A percentile compares a stretch with the other conserved stretches of the same genome.
phyloP scores from a whole-genome alignment of 2,113 vertebrate genomes.

The Ciconia boyciana region DNA sequence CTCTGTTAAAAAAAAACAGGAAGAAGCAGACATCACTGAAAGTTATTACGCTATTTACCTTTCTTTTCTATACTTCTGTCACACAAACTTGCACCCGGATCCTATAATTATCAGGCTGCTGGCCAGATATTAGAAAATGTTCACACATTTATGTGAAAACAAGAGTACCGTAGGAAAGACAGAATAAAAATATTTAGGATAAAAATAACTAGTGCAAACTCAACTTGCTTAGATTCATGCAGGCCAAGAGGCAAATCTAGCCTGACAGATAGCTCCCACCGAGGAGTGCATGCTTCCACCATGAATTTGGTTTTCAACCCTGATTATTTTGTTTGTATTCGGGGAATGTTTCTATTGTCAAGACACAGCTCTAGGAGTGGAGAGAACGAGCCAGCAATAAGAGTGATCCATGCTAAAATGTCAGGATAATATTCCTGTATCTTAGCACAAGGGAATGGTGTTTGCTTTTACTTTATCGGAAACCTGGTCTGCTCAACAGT shows the following conservation, averaged over 20 bases:
- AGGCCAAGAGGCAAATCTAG: not conserved
- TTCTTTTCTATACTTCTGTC: not conserved
- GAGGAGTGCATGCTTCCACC: not conserved
- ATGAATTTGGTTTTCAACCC: constrained; percentile 9
- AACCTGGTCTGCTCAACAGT: not conserved
- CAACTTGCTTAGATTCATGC: not conserved
- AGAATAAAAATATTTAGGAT: not conserved
- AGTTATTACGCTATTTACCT: not conserved
- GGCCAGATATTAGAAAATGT: not conserved
- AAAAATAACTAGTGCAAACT: not conserved
- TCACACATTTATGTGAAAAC: not conserved
- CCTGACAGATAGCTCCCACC: not conserved
- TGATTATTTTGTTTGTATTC: constrained; percentile 53
- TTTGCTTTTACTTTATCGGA: constrained; percentile 47
- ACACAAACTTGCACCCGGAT: not conserved
- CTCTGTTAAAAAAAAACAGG: not conserved
- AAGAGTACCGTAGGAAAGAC: not conserved
- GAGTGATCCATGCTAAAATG: constrained; percentile 41
- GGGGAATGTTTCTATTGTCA: constrained; percentile 48
- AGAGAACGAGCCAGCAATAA: not conserved
- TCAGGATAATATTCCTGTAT: constrained; percentile 50
- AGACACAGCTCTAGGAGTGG: not conserved
- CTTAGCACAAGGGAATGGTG: not conserved
- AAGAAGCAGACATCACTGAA: not conserved
- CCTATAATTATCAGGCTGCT: not conserved